Conservation (phyloP, 1,140 invertebrate species). For the Anastrepha ludens region DNA sequence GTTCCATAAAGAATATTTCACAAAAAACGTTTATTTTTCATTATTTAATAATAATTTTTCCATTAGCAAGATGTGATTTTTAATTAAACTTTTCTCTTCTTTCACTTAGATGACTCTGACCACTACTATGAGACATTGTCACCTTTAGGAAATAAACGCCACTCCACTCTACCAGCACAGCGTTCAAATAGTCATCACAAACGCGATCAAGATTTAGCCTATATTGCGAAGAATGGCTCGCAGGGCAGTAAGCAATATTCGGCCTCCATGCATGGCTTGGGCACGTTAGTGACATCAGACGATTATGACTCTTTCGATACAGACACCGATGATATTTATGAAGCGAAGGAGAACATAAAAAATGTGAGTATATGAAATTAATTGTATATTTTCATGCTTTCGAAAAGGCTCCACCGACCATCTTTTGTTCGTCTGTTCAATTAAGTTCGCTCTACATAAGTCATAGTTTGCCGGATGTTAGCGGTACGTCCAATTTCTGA, state of each 20-base stretch:
- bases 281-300: slow-evolving; percentile 68
- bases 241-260: slow-evolving; percentile 65
- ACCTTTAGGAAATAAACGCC: slow-evolving; percentile 67
- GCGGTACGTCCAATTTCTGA: too few relatives aligned
- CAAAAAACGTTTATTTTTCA: neutral
- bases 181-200: slow-evolving; percentile 60
- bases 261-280: slow-evolving; percentile 64
- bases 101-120: slow-evolving; percentile 76
- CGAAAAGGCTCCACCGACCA: too few relatives aligned
- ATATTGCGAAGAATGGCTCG: slow-evolving; percentile 55
- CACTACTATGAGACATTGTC: slow-evolving; percentile 79
- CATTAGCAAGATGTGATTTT: neutral
- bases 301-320: slow-evolving; percentile 81
- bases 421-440: too few relatives aligned
- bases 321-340: slow-evolving; percentile 76
- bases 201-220: slow-evolving; percentile 54
- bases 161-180: slow-evolving; percentile 63
- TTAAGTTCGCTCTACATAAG: too few relatives aligned
- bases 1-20: slow-evolving; percentile 53
- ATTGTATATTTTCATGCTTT: neutral
- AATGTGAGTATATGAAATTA: slow-evolving; percentile 61
- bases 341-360: slow-evolving; percentile 74
- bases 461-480: too few relatives aligned
- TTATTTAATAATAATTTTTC: neutral
- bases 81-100: neutral